phyloP scores from a whole-genome alignment of 2,888 invertebrate genomes.

The Agelastica alni region DNA sequence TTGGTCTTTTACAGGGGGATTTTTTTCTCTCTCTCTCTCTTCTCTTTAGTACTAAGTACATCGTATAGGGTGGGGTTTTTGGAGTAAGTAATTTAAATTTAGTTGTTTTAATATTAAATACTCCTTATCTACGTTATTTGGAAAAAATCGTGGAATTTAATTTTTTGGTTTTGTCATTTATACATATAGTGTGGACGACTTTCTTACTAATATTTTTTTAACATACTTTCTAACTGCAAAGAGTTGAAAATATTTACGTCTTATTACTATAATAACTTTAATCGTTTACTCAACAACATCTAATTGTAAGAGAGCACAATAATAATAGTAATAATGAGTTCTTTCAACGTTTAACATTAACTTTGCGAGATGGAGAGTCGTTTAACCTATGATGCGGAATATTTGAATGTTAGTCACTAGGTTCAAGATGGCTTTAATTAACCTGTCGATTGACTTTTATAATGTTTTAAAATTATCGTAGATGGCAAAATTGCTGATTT shows the following conservation, averaged over 20 bases:
- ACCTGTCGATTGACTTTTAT: neutral
- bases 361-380: conserved; percentile 1
- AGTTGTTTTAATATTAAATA: too few relatives aligned
- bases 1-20: too few relatives aligned
- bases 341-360: conserved; percentile 17
- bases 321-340: conserved; percentile 24
- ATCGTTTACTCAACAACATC: conserved; percentile 28
- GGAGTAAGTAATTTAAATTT: too few relatives aligned
- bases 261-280: conserved; percentile 32
- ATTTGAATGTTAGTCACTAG: neutral
- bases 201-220: conserved; percentile 25
- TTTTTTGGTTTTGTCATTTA: conserved; percentile 29
- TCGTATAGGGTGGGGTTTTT: too few relatives aligned
- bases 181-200: too few relatives aligned
- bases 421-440: neutral
- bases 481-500: too few relatives aligned
- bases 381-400: conserved; percentile 1
- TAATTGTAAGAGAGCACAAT: conserved; percentile 20
- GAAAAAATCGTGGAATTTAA: too few relatives aligned
- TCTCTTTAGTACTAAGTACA: too few relatives aligned
- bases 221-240: conserved; percentile 28
- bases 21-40: too few relatives aligned
- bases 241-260: conserved; percentile 19
- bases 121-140: too few relatives aligned
- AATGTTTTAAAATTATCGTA: too few relatives aligned